Percentiles rank a stretch among this genome's conserved stretches.
These are phyloP conservation scores for Drosophila tsacasi DNA, from an alignment of 1,140 invertebrate genomes.

Conservation along the genomic window DNA sequence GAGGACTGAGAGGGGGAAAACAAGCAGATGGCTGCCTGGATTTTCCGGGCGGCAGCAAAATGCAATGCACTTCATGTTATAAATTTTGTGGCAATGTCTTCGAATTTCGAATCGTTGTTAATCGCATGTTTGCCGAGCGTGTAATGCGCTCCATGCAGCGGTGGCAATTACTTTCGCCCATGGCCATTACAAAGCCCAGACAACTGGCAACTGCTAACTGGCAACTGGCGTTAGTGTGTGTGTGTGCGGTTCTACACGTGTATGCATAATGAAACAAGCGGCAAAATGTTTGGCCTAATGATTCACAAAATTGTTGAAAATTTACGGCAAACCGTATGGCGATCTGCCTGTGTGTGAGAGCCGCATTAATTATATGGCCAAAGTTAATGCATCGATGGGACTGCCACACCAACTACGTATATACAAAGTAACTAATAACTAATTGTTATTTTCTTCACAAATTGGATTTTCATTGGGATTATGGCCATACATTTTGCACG, in stretches of 20 bases:
- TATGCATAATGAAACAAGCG: slow-evolving; percentile 71
- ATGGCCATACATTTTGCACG: slow-evolving; percentile 38
- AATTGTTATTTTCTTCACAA: slow-evolving; percentile 79
- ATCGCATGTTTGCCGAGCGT: slow-evolving; percentile 82
- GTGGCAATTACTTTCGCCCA: slow-evolving; percentile 74
- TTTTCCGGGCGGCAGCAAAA: slow-evolving; percentile 52
- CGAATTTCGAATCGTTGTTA: slow-evolving; percentile 75
- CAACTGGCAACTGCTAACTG: slow-evolving; percentile 12
- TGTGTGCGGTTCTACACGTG: slow-evolving; percentile 23
- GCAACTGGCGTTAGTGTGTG: neutral
- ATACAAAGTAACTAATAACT: slow-evolving; percentile 44
- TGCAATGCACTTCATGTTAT: slow-evolving; percentile 73
- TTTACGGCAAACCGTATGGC: slow-evolving; percentile 53
- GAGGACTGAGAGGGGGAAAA: slow-evolving; percentile 34
- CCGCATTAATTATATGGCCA: slow-evolving; percentile 59
- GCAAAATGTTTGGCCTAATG: slow-evolving; percentile 80
- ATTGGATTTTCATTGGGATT: slow-evolving; percentile 76
- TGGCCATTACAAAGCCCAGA: slow-evolving; percentile 51
- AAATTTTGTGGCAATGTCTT: slow-evolving; percentile 83
- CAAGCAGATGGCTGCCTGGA: slow-evolving; percentile 63
- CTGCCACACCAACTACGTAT: slow-evolving; percentile 20
- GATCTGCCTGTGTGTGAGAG: slow-evolving; percentile 17
- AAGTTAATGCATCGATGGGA: slow-evolving; percentile 66
- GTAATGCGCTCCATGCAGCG: slow-evolving; percentile 79
- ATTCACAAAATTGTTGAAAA: slow-evolving; percentile 78